A percentile compares a stretch with the other conserved stretches of the same genome.
phyloP scores from a whole-genome alignment of 2,797 vertebrate species.

The Peromyscus nudipes region DNA sequence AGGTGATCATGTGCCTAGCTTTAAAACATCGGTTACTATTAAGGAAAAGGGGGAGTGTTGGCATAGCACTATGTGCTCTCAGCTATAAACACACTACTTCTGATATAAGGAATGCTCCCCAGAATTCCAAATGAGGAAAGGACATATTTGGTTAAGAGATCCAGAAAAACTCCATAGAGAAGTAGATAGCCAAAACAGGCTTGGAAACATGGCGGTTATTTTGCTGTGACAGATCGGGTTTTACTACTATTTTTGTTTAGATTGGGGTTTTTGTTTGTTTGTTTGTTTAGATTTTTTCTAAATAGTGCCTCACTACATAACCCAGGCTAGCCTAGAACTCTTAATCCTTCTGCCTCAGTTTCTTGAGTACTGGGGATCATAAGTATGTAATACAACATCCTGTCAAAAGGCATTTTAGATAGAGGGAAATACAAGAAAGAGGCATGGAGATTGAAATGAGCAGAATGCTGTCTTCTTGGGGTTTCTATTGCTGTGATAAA shows the following conservation, averaged over 20 bases:
- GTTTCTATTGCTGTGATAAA: not conserved
- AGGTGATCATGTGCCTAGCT: not conserved
- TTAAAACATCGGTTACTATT: not conserved
- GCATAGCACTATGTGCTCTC: not conserved
- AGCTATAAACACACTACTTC: not conserved
- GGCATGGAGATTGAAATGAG: not conserved
- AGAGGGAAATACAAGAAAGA: not conserved
- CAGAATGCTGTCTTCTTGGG: not conserved
- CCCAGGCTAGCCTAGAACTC: not conserved
- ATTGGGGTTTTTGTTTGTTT: not conserved
- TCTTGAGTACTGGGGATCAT: not conserved
- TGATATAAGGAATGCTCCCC: not conserved
- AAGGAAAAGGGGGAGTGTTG: not conserved
- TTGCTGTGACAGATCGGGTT: not conserved
- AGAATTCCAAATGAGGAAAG: slow-evolving; percentile 29
- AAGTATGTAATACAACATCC: not conserved
- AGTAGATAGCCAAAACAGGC: not conserved
- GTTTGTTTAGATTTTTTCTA: not conserved
- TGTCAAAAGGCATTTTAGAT: not conserved
- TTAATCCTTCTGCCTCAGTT: not conserved
- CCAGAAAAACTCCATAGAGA: not conserved
- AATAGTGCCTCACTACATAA: not conserved
- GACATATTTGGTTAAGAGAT: not conserved
- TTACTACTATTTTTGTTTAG: not conserved
- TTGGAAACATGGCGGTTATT: slow-evolving; percentile 35